Percentiles rank a stretch among this genome's conserved stretches.
phyloP scores from a whole-genome alignment of 2,888 invertebrate genomes.

The Drosophila histrio region DNA sequence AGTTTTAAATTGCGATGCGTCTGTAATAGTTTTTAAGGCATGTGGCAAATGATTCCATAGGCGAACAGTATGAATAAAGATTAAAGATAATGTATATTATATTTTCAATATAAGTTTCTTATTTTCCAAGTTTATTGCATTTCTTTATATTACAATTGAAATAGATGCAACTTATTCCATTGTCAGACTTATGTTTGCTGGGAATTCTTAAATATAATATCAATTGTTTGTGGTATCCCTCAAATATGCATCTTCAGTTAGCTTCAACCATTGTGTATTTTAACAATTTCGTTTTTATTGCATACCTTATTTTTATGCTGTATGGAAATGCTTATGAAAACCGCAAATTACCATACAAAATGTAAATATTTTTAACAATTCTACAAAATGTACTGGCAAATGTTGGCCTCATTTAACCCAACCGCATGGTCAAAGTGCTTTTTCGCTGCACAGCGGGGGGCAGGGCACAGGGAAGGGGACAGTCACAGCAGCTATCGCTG shows the following conservation, averaged over 20 bases:
- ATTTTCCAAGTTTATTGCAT: neutral
- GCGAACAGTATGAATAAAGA: no score
- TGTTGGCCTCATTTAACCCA: conserved; percentile 25
- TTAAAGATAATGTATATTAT: no score
- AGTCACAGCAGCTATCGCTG: neutral
- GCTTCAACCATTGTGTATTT: no score
- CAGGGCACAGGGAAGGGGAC: neutral
- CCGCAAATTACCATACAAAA: conserved; percentile 34
- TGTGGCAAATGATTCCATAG: no score
- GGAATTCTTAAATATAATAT: neutral
- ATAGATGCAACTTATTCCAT: no score
- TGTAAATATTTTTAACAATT: conserved; percentile 28
- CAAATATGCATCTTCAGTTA: neutral
- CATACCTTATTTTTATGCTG: conserved; percentile 15
- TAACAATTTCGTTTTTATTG: neutral
- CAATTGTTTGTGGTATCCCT: conserved; percentile 1
- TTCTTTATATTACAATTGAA: neutral
- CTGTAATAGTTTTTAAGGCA: no score
- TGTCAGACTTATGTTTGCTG: neutral
- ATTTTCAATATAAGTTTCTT: neutral
- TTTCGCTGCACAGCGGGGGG: conserved; percentile 21
- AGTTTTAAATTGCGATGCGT: no score
- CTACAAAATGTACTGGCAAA: conserved; percentile 1
- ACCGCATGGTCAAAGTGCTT: conserved; percentile 46
- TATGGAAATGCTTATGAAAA: conserved; percentile 15